Evolutionary conservation across 2,888 invertebrate genomes (phyloP).

Genomic region (Euplexia lucipara): DNA sequence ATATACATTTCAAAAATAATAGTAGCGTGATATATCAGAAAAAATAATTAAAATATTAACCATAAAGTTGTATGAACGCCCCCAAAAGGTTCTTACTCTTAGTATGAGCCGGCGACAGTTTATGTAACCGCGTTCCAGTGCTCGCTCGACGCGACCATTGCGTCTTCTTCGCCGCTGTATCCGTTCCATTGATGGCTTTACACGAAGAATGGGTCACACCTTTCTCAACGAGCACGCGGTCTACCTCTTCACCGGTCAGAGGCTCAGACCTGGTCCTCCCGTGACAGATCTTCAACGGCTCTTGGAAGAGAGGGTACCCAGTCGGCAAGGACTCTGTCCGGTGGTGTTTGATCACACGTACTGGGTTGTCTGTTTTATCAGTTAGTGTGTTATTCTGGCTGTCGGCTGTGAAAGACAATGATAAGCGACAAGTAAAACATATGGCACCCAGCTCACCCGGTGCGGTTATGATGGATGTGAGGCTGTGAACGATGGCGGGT

Average conservation of each 20-base stretch:
- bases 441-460: constrained; percentile 85
- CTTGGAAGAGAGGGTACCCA: constrained; percentile 81
- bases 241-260: constrained; percentile 90
- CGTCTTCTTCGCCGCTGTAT: constrained; percentile 73
- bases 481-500: constrained; percentile 64
- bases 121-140: constrained; percentile 85
- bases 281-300: constrained; percentile 88
- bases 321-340: constrained; percentile 85
- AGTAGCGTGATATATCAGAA: neutral
- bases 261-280: constrained; percentile 94
- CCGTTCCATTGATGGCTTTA: constrained; percentile 82
- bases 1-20: neutral
- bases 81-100: constrained; percentile 86
- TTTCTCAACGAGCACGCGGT: constrained; percentile 79
- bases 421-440: constrained; percentile 87
- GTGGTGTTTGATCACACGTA: constrained; percentile 81
- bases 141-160: constrained; percentile 85
- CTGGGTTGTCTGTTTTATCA: constrained; percentile 76
- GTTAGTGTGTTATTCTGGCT: constrained; percentile 89
- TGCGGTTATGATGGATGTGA: constrained; percentile 72
- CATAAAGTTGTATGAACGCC: constrained; percentile 57
- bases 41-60: neutral
- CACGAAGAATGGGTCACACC: constrained; percentile 79
- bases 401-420: constrained; percentile 88
- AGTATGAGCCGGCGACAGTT: constrained; percentile 86